These are phyloP conservation scores for Osmerus eperlanus DNA, from an alignment of 2,113 vertebrate species.

Conservation along the genomic window DNA sequence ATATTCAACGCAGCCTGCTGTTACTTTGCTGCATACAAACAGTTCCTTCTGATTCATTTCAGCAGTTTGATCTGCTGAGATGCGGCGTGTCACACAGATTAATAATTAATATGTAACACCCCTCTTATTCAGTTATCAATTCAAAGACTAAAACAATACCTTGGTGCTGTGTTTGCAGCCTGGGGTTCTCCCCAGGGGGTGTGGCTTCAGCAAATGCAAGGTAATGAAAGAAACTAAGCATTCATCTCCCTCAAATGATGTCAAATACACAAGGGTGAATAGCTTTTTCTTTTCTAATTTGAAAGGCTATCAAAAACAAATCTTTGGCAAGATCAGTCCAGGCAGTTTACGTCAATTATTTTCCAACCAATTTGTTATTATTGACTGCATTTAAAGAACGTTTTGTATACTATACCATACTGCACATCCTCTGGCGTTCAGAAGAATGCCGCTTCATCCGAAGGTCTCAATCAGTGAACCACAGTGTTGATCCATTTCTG, in stretches of 20 bases:
- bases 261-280: conserved; percentile 21
- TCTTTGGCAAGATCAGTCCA: not conserved
- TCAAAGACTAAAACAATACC: conserved; percentile 64
- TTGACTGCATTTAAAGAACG: not conserved
- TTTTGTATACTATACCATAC: too few species aligned
- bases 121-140: conserved; percentile 68
- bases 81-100: conserved; percentile 58
- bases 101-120: conserved; percentile 65
- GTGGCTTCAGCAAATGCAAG: conserved; percentile 13
- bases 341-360: not conserved
- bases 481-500: too few species aligned
- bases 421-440: not conserved
- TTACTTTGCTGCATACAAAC: conserved; percentile 34
- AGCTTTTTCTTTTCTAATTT: conserved; percentile 12
- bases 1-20: conserved; percentile 37
- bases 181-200: conserved; percentile 18
- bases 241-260: conserved; percentile 59
- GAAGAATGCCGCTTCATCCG: not conserved
- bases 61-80: conserved; percentile 57
- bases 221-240: conserved; percentile 53
- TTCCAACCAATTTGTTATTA: not conserved
- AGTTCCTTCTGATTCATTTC: conserved; percentile 62
- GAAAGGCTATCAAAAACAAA: not conserved
- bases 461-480: conserved; percentile 2
- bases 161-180: conserved; percentile 11